A percentile compares a stretch with the other conserved stretches of the same genome.
Evolutionary conservation across 2,797 vertebrate genomes (phyloP).

Genomic region (Allobates femoralis): DNA sequence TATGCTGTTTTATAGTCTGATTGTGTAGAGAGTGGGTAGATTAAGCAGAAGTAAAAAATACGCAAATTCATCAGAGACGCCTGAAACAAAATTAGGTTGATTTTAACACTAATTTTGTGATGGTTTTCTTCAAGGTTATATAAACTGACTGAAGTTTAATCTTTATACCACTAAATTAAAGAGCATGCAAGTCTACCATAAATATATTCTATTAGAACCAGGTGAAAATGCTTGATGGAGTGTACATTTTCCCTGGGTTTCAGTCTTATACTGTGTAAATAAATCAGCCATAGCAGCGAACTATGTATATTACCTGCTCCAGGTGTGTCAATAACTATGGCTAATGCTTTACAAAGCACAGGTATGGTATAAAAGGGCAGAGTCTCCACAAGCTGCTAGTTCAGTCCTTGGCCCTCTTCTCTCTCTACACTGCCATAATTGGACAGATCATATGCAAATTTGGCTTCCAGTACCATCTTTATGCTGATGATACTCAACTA

Average conservation of each 20-base stretch:
- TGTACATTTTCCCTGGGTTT: too few species aligned
- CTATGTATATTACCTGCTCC: too few species aligned
- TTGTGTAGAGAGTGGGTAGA: slow-evolving; percentile 24
- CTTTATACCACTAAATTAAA: neutral
- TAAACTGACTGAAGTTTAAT: neutral
- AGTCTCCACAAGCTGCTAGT: too few species aligned
- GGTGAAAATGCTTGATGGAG: neutral
- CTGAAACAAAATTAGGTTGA: slow-evolving; percentile 12
- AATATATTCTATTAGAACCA: neutral
- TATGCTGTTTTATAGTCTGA: slow-evolving; percentile 19
- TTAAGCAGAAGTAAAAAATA: slow-evolving; percentile 31
- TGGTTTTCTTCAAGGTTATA: neutral
- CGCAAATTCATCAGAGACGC: slow-evolving; percentile 18
- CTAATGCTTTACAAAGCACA: too few species aligned
- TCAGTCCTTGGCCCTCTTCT: too few species aligned
- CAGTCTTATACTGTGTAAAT: too few species aligned
- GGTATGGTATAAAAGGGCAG: neutral
- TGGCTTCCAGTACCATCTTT: too few species aligned
- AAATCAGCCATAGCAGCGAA: too few species aligned
- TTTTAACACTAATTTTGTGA: slow-evolving; percentile 16
- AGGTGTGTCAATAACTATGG: too few species aligned
- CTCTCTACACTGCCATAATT: too few species aligned
- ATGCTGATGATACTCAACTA: too few species aligned
- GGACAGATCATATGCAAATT: too few species aligned
- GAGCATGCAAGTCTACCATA: neutral